Evolutionary conservation across 2,888 invertebrate genomes (phyloP), one percentile per base, ranked within the genome.

Genomic region (Synergus japonicus): DNA sequence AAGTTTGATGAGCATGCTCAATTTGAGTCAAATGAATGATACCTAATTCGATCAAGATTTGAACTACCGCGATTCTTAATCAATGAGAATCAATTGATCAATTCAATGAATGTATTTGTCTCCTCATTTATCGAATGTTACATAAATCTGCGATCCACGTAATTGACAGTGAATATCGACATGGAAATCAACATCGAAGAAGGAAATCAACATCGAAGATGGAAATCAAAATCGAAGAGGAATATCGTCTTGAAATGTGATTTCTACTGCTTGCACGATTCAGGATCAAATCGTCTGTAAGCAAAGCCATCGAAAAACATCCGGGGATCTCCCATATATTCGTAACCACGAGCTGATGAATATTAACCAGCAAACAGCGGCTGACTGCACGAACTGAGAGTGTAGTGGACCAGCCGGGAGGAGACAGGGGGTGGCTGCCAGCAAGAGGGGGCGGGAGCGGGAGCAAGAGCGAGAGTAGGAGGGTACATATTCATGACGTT

Each of bases 401-500:
- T 58, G 82, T 83, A 81, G 85, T 79, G 83, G 79, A 80, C 49
- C 44, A 54, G 37, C 22, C 10, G 37, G 29, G 73, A n/a, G 22
- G 29, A 54, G 73, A 54, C 2, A 73, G 54, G 10, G 49, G 54
- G 37, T 54, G 37, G 37, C 15, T 49, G 15, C 49, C 1, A 29
- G 69, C 46, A 22, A 54, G 69, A 49, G 54, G 66, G 37, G 76
- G 69, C 5, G 46, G 79, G 69, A 76, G 73, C 18, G 66, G 49
- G 49, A 54, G 12, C 84, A 86, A 86, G 83, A 85, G 83, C 85
- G 87, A 88, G 88, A 90, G 90, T 89, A 90, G 90, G 89, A 91
- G 92, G 92, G 92, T 92, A 92, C 92, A 92, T 92, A 92, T 92
- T 92, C 92, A 92, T 92, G 92, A 92, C 92, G 92, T 92, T 92